Base-by-base conservation (phyloP, 2,888 invertebrate genomes). In the Gisinianus flammeolus region DNA sequence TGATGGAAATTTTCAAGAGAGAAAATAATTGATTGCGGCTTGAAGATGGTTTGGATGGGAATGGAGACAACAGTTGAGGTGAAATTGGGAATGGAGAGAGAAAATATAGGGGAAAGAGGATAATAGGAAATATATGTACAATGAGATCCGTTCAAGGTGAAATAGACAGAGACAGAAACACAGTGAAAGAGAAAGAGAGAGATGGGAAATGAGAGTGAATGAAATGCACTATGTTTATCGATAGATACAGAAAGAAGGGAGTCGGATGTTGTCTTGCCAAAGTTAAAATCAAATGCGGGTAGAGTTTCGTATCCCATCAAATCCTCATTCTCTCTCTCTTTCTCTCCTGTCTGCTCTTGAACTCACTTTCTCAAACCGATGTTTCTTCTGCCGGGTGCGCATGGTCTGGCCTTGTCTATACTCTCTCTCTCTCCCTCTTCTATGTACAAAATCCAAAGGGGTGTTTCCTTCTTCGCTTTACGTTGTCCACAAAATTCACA, bases 271-370 rank as follows among this genome's bases (percentile, higher is more conserved):
- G n/a, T 68, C 35, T 68, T 24, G 22, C 28, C 19, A 68, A 35
- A 70, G 54, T 70, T 70, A 54, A 52, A 70, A 70, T 70, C 54
- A 54, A 54, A 70, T 70, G 70, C 70, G 70, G 70, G 70, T 44
- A 44, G 12, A 4, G 16, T 44, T 16, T 44, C 19, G 28, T 70
- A 52, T 70, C 52, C 44, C 8, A 69, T 69, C 52, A 24, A 69
- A 52, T 69, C 24, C 35, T 35, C 22, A 24, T n/a, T 44, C 44
- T 44, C 44, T 44, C 44, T 44, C 3, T 44, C 44, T 44, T 12
- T 35, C 35, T 35, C 35, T 35, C 35, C 35, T 35, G n/a, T n/a
- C n/a, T n/a, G n/a, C n/a, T n/a, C n/a, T n/a, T n/a, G n/a, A n/a
- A n/a, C n/a, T n/a, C n/a, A n/a, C 67, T 30, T 67, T 56, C 31